Percentiles rank a stretch among this genome's conserved stretches.
phyloP scores from a whole-genome alignment of 2,113 vertebrate species.

The Datnioides undecimradiatus region DNA sequence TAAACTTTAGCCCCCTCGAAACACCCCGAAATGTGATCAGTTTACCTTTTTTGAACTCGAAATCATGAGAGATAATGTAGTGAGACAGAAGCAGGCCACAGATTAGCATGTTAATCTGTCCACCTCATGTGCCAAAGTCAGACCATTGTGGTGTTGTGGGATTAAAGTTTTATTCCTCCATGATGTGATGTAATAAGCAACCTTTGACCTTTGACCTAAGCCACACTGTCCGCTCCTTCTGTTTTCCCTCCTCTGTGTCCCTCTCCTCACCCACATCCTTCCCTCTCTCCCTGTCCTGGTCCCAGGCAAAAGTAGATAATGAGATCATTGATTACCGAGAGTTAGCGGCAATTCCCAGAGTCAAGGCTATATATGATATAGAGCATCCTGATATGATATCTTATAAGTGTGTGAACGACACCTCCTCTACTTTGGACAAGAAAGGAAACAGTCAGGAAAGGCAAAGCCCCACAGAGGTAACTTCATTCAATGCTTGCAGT shows the following conservation, averaged over 20 bases:
- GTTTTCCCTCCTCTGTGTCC: conserved; percentile 34
- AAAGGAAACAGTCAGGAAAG: conserved; percentile 85
- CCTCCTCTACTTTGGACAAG: conserved; percentile 87
- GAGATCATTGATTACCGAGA: conserved; percentile 99
- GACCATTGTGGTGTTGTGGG: conserved; percentile 30
- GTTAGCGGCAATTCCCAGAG: conserved; percentile 99
- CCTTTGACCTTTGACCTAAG: conserved; percentile 51
- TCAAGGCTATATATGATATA: conserved; percentile 99
- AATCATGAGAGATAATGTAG: not conserved
- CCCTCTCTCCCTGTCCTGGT: conserved; percentile 62
- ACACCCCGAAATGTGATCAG: conserved; percentile 14
- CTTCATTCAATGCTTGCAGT: conserved; percentile 18
- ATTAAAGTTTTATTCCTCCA: conserved; percentile 61
- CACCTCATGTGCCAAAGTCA: conserved; percentile 34
- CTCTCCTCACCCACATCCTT: conserved; percentile 55
- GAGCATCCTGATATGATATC: conserved; percentile 98
- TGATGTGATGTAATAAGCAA: conserved; percentile 42
- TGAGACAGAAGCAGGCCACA: not conserved
- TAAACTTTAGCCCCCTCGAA: conserved; percentile 58
- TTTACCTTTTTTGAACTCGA: not conserved
- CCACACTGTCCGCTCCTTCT: conserved; percentile 26
- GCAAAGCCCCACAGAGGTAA: conserved; percentile 94
- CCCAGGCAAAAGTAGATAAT: conserved; percentile 99
- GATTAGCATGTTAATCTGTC: not conserved
- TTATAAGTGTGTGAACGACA: conserved; percentile 91